A percentile compares a stretch with the other conserved stretches of the same genome.
Conservation (phyloP, 2,888 invertebrate genomes). For the Microdon myrmicae region DNA sequence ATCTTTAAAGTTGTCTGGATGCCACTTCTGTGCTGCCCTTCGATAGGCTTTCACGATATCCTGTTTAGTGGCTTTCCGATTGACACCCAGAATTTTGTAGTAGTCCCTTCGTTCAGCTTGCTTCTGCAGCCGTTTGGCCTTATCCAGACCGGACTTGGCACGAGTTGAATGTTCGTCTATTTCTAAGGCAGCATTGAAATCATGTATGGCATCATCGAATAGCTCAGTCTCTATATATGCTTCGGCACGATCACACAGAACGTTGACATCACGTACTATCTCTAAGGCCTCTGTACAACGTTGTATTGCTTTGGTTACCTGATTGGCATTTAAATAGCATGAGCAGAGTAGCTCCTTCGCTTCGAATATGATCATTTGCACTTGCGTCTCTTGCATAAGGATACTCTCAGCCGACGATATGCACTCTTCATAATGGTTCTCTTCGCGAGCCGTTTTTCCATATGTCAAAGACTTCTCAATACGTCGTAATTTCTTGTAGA, state of each 20-base stretch:
- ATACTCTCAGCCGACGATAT: constrained; percentile 75
- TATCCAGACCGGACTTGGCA: constrained; percentile 88
- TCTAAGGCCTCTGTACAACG: constrained; percentile 84
- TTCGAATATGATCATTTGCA: constrained; percentile 77
- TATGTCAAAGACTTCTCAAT: constrained; percentile 81
- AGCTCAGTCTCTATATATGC: constrained; percentile 89
- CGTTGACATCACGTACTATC: constrained; percentile 77
- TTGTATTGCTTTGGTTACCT: constrained; percentile 76
- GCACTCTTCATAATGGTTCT: constrained; percentile 76
- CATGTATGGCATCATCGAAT: constrained; percentile 91
- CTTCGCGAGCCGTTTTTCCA: constrained; percentile 73
- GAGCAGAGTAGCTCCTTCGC: constrained; percentile 83
- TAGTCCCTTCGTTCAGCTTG: constrained; percentile 94
- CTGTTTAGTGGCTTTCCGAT: constrained; percentile 88
- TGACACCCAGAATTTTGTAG: constrained; percentile 87
- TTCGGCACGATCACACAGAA: constrained; percentile 92
- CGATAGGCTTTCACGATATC: constrained; percentile 97
- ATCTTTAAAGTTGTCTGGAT: constrained; percentile 93
- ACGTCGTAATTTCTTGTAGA: constrained; percentile 96
- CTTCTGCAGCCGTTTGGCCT: constrained; percentile 91
- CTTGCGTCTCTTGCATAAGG: constrained; percentile 76
- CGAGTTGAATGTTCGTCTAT: constrained; percentile 81
- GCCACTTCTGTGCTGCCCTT: constrained; percentile 97
- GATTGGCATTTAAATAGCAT: constrained; percentile 78
- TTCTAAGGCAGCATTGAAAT: constrained; percentile 87